phyloP scores from a whole-genome alignment of 53 echinoderm and acorn worm genomes.

The Holothuria leucospilota region DNA sequence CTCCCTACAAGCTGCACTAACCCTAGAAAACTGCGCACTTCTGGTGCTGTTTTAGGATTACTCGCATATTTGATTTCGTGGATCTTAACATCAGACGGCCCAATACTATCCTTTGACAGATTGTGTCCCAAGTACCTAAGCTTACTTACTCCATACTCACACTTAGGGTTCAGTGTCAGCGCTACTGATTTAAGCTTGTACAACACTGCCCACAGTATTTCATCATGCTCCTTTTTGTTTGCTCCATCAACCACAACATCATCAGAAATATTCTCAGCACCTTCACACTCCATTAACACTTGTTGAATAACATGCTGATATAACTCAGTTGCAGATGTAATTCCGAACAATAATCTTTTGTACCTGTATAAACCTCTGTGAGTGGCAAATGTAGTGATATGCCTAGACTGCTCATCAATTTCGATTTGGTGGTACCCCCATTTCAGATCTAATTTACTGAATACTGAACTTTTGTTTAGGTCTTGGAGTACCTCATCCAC shows the following conservation, averaged over 20 bases:
- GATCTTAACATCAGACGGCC: slow-evolving; percentile 46
- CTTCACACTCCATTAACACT: slow-evolving; percentile 34
- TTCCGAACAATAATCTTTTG: slow-evolving; percentile 58
- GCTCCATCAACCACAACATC: slow-evolving; percentile 57
- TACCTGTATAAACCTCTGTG: slow-evolving; percentile 48
- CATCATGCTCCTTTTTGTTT: slow-evolving; percentile 60
- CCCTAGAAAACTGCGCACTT: slow-evolving; percentile 72
- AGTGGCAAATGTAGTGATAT: slow-evolving; percentile 30
- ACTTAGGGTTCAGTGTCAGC: slow-evolving; percentile 66
- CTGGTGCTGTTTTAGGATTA: slow-evolving; percentile 57
- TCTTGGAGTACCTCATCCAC: too few relatives aligned
- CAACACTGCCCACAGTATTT: slow-evolving; percentile 33
- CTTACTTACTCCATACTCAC: slow-evolving; percentile 58
- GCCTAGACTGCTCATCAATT: too few relatives aligned
- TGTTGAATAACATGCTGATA: slow-evolving; percentile 62
- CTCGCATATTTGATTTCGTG: slow-evolving; percentile 55
- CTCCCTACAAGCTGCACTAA: slow-evolving; percentile 46
- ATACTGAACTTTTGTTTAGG: too few relatives aligned
- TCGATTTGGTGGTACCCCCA: too few relatives aligned
- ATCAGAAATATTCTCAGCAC: slow-evolving; percentile 57
- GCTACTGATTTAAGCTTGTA: slow-evolving; percentile 39
- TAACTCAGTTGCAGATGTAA: slow-evolving; percentile 46
- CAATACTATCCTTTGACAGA: slow-evolving; percentile 59
- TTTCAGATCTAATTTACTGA: too few relatives aligned
- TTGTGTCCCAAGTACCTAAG: slow-evolving; percentile 68